Percentiles rank a stretch among this genome's conserved stretches.
Conservation (phyloP, 2,888 invertebrate species). For the Mongoloraphidia duomilia region DNA sequence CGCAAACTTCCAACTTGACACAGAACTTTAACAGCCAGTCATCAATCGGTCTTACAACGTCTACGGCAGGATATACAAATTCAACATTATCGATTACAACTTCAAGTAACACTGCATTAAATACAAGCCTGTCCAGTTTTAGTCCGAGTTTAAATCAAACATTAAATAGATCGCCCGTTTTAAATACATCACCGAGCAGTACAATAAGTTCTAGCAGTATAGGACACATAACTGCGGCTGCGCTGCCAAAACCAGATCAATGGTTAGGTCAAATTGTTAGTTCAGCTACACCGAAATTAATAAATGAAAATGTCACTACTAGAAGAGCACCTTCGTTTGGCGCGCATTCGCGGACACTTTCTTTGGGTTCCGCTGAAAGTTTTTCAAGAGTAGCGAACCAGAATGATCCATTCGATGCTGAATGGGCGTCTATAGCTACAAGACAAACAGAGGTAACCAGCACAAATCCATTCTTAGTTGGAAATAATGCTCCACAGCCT, state of each 20-base stretch:
- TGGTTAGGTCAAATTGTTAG: conserved; percentile 65
- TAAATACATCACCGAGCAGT: conserved; percentile 1
- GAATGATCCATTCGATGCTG: conserved; percentile 69
- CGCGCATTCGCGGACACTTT: conserved; percentile 37
- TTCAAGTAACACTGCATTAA: not conserved
- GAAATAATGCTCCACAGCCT: conserved; percentile 35
- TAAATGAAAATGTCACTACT: conserved; percentile 33
- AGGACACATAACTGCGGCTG: conserved; percentile 16
- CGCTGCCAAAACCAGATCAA: conserved; percentile 66
- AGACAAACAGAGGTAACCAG: conserved; percentile 33
- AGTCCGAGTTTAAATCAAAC: conserved; percentile 7
- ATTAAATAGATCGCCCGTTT: not conserved
- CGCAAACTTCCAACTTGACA: conserved; percentile 16
- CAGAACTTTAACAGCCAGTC: conserved; percentile 14
- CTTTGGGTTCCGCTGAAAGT: conserved; percentile 33
- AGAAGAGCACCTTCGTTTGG: conserved; percentile 38
- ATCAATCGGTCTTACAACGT: conserved; percentile 1
- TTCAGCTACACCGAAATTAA: conserved; percentile 31
- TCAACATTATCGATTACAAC: conserved; percentile 1
- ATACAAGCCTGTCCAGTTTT: conserved; percentile 1
- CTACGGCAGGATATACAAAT: conserved; percentile 11
- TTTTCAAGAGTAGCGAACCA: conserved; percentile 18
- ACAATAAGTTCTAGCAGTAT: conserved; percentile 1
- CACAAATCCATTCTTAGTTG: conserved; percentile 46
- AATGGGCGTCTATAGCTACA: conserved; percentile 59